These are phyloP conservation scores for Drosophila nigrodunni DNA, from an alignment of 1,140 invertebrate species.

Conservation along the genomic window DNA sequence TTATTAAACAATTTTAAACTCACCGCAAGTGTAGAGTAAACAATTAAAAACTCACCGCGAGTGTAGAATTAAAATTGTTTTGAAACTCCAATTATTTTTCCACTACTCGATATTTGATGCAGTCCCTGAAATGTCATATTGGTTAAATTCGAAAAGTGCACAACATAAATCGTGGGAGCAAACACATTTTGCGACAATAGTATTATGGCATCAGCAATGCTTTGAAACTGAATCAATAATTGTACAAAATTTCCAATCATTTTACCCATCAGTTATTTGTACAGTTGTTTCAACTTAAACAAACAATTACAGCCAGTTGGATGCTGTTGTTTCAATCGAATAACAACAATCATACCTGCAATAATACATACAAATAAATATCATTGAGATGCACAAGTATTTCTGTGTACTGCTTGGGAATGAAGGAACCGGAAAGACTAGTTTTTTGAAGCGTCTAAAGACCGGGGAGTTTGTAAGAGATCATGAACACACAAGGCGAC, in stretches of 20 bases:
- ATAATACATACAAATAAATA: background rate
- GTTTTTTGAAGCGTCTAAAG: background rate
- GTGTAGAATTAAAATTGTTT: no score
- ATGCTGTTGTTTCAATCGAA: background rate
- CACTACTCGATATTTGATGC: no score
- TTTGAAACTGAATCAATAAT: no score
- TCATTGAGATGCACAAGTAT: background rate
- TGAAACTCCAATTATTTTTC: no score
- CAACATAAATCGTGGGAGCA: no score
- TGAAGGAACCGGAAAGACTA: background rate
- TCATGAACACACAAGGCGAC: background rate
- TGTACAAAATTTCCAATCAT: background rate
- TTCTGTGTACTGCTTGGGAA: background rate
- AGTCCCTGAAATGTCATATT: no score
- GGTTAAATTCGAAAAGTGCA: no score
- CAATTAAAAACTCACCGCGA: background rate
- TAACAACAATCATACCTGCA: background rate
- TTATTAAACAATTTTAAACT: background rate
- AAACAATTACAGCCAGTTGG: background rate
- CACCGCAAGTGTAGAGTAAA: background rate
- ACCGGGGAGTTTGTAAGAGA: constrained; percentile 8
- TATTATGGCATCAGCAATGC: no score
- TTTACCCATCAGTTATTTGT: background rate
- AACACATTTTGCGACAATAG: no score
- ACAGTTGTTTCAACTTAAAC: background rate